A percentile compares a stretch with the other conserved stretches of the same genome.
These are phyloP conservation scores for Paedocypris sp. DNA, from an alignment of 2,113 vertebrate genomes.

Conservation along the genomic window DNA sequence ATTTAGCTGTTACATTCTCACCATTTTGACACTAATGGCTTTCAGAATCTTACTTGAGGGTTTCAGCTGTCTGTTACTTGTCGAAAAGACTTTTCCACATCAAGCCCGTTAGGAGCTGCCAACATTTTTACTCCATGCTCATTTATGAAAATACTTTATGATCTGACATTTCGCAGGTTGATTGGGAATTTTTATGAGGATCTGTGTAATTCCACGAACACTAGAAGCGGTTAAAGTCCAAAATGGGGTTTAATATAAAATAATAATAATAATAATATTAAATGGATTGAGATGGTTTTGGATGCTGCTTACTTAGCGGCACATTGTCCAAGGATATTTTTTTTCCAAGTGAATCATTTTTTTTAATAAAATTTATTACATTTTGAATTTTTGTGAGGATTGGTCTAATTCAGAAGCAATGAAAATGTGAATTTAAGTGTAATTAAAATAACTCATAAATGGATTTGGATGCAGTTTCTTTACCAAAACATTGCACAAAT, in stretches of 20 bases:
- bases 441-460: no score
- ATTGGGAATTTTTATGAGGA: background rate
- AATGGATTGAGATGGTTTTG: no score
- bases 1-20: conserved; percentile 8
- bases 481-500: background rate
- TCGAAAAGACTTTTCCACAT: background rate
- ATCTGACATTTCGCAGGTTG: background rate
- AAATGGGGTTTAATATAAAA: background rate
- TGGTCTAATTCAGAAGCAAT: no score
- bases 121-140: background rate
- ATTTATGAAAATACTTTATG: background rate
- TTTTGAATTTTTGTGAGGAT: no score
- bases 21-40: conserved; percentile 20
- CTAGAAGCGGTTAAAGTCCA: background rate
- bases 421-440: no score
- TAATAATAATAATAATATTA: no score
- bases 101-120: background rate
- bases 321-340: background rate
- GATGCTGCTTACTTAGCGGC: background rate
- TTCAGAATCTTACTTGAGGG: background rate
- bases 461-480: background rate
- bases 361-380: no score
- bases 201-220: background rate
- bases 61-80: conserved; percentile 16
- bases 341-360: no score